These are phyloP conservation scores for Acanthochromis polyacanthus DNA, from an alignment of 2,113 vertebrate species.

Conservation along the genomic window DNA sequence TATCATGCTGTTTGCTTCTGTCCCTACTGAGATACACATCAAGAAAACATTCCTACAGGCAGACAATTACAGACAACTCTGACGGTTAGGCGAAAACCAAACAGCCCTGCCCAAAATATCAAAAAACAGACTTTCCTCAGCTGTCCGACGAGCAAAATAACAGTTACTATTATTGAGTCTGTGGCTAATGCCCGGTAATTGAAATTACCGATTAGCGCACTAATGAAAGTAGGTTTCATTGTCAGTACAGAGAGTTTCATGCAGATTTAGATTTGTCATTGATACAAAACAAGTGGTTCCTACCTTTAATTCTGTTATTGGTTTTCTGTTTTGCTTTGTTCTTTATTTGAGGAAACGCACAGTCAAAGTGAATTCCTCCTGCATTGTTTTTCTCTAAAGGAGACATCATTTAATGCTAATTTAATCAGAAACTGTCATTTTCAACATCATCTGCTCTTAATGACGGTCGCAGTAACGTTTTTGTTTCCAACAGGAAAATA, in stretches of 20 bases:
- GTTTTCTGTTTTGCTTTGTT: neutral
- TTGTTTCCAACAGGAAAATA: neutral
- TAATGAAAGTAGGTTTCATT: neutral
- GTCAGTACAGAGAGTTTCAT: neutral
- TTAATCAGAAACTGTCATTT: slow-evolving; percentile 24
- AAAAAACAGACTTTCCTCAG: slow-evolving; percentile 32
- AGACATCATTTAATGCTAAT: slow-evolving; percentile 34
- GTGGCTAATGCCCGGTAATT: slow-evolving; percentile 19
- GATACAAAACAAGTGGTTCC: neutral
- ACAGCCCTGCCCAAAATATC: slow-evolving; percentile 33
- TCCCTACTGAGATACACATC: slow-evolving; percentile 28
- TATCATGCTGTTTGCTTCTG: slow-evolving; percentile 26
- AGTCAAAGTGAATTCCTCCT: neutral
- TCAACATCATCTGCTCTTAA: neutral
- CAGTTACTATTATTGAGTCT: slow-evolving; percentile 41
- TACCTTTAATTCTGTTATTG: slow-evolving; percentile 29
- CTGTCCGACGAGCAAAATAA: slow-evolving; percentile 49
- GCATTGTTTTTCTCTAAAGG: slow-evolving; percentile 1
- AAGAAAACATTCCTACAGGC: slow-evolving; percentile 20
- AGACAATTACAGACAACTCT: slow-evolving; percentile 27
- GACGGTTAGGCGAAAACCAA: slow-evolving; percentile 31
- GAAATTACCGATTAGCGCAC: slow-evolving; percentile 34
- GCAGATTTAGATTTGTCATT: no score
- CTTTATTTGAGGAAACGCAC: neutral
- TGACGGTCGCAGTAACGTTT: neutral